Base-by-base conservation (phyloP, 2,113 vertebrate genomes). In the Corydoras sp. region DNA sequence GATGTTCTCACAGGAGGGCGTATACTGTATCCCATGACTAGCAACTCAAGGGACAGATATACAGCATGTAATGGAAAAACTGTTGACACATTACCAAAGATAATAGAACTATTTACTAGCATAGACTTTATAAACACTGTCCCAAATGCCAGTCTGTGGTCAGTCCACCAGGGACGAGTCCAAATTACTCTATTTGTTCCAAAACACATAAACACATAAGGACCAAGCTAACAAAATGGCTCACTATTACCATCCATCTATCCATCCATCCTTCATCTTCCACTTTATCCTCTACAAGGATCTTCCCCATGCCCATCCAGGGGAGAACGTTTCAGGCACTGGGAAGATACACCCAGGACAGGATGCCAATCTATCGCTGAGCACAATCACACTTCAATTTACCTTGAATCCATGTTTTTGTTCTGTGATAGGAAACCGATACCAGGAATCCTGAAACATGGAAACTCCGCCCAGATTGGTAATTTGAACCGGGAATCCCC, bases 21-120 rank as follows among this genome's bases (percentile, higher is more conserved):
- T 69, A 29, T 56, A 56, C 62, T 11, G 10, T 35, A 15, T 5
- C 14, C 63, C 18, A 60, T 31, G 10, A 66, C 59, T 73, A 66
- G 14, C 31, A 56, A 32, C 62, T 72, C 62, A 48, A 8, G 62
- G 12, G 62, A 65, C 53, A n/a, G 15, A 56, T 58, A 49, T 56
- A 58, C 15, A 31, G n/a, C n/a, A 63, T 56, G 18, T 48, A n/a
- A 53, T 62, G 69, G 12, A 48, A 55, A 56, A n/a, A 18, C 14
- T 53, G 76, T 35, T 3, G 32, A 35, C 66, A 12, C 60, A 35
- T 35, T 63, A 18, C 4, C 61, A 10, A 0, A 10, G 61, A 13
- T 30, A 30, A 60, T 30, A 11, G 29, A 60, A 43, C 32, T n/a
- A 35, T 35, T 35, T 35, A 35, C 32, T 6, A 35, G 32, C 32